Evolutionary conservation across 2,797 vertebrate genomes (phyloP).

Genomic region (Dendrocincla fuliginosa): DNA sequence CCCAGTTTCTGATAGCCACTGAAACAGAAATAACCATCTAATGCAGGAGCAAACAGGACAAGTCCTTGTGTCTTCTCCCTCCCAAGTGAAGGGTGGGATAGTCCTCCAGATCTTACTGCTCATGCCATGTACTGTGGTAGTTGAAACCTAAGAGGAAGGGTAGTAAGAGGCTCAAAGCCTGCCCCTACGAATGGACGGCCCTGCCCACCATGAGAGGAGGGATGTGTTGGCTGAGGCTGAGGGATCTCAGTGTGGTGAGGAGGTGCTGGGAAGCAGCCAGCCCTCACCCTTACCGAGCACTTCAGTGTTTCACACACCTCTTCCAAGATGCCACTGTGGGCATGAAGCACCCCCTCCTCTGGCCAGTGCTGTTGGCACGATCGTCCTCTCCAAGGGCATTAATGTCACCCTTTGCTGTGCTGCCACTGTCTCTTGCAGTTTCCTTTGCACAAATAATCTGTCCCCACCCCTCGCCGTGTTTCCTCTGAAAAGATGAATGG

Average conservation of each 20-base stretch:
- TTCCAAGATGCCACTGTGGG: not conserved
- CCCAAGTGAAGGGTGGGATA: too few species aligned
- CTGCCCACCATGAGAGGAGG: not conserved
- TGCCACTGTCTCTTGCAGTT: not conserved
- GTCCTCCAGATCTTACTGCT: too few species aligned
- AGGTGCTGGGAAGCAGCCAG: not conserved
- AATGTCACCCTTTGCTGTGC: not conserved
- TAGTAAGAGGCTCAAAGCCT: not conserved
- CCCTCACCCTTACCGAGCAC: not conserved
- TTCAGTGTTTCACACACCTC: fast-evolving
- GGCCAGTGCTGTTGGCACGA: not conserved
- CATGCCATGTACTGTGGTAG: too few species aligned
- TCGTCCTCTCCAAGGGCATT: not conserved
- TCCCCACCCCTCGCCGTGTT: not conserved
- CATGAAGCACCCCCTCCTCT: not conserved
- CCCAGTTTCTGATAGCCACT: too few species aligned
- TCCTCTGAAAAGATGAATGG: not conserved
- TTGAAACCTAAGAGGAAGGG: not conserved
- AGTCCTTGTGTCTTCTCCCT: too few species aligned
- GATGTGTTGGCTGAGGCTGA: not conserved
- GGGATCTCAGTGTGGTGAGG: not conserved
- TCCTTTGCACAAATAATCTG: not conserved
- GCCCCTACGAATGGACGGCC: not conserved
- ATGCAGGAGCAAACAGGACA: too few species aligned
- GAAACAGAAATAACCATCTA: too few species aligned